Evolutionary conservation across 1,140 invertebrate species (phyloP), one percentile per base, ranked within the genome.

Genomic region (Nasonia giraulti): DNA sequence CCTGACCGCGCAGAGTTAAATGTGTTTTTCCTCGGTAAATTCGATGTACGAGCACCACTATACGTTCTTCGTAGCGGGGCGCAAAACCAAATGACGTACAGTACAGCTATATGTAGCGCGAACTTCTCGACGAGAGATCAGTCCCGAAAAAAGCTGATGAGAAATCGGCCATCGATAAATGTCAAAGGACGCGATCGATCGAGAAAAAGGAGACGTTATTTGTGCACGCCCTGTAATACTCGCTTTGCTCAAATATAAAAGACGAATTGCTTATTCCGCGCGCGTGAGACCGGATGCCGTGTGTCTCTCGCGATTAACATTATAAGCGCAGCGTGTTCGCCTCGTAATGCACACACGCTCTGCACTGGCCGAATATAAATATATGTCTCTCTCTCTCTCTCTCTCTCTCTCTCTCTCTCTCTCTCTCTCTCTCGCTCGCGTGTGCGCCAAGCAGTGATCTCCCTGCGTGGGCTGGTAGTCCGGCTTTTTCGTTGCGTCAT

Each of bases 151-250:
- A 83, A 71, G 74, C 62, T 14, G 62, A 77, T 78, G 82, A 83
- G 55, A 69, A 78, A 83, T 83, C 31, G 82, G 62, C 62, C 82
- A 83, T 83, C 82, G 82, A 83, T 83, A 83, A 83, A 83, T 47
- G 75, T 83, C 82, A 78, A 78, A 69, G 82, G 37, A 69, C 37
- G 23, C 55, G 71, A 20, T 33, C 1, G 23, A 17, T 12, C 8
- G 47, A 55, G 47, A 74, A 50, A 82, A 73, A 73, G 80, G 37
- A 74, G 71, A 66, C n/a, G 47, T 31, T 20, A 62, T 62, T 20
- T 62, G 17, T 14, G 68, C 66, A 14, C 68, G 23, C 12, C 37
- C 23, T 37, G 33, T 37, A 37, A 7, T 62, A 31, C 69, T 27
- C 8, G 80, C 20, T 62, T 66, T 37, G 66, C 78, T 33, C n/a